Percentiles rank a stretch among this genome's conserved stretches.
Conservation (phyloP, 1,140 invertebrate genomes). For the Brachionus angularis region DNA sequence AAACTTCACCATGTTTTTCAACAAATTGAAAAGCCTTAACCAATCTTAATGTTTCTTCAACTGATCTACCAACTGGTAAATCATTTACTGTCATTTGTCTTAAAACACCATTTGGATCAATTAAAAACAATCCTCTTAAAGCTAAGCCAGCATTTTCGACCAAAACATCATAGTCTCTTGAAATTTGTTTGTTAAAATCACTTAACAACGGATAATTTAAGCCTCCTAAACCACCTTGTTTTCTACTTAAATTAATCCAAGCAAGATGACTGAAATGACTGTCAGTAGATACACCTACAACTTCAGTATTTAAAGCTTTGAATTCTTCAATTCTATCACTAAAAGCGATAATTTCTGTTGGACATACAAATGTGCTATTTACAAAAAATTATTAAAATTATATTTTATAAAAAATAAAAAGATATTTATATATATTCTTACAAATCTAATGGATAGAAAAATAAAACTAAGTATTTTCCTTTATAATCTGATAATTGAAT, state of each 20-base stretch:
- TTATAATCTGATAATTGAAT: conserved; percentile 80
- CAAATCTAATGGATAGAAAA: conserved; percentile 94
- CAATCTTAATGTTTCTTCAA: conserved; percentile 81
- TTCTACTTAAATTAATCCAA: conserved; percentile 45
- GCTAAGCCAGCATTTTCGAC: conserved; percentile 78
- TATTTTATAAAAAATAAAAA: background rate
- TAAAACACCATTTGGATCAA: conserved; percentile 65
- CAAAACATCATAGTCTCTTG: conserved; percentile 79
- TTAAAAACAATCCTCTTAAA: conserved; percentile 68
- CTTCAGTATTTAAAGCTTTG: conserved; percentile 74
- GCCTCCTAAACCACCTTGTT: conserved; percentile 83
- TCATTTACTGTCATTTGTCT: conserved; percentile 71
- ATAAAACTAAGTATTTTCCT: conserved; percentile 89
- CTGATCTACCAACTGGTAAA: conserved; percentile 68
- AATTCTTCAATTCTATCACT: conserved; percentile 85
- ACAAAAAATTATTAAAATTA: background rate
- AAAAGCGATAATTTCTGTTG: conserved; percentile 91
- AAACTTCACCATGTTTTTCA: conserved; percentile 76
- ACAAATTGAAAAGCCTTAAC: conserved; percentile 90
- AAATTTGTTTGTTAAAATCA: conserved; percentile 83
- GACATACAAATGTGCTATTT: conserved; percentile 79
- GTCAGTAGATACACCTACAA: conserved; percentile 87
- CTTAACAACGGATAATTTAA: conserved; percentile 84
- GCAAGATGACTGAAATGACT: conserved; percentile 91
- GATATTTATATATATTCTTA: background rate